Percentiles rank a stretch among this genome's conserved stretches.
Conservation (phyloP, 1,140 invertebrate species). For the Papilio glaucus region DNA sequence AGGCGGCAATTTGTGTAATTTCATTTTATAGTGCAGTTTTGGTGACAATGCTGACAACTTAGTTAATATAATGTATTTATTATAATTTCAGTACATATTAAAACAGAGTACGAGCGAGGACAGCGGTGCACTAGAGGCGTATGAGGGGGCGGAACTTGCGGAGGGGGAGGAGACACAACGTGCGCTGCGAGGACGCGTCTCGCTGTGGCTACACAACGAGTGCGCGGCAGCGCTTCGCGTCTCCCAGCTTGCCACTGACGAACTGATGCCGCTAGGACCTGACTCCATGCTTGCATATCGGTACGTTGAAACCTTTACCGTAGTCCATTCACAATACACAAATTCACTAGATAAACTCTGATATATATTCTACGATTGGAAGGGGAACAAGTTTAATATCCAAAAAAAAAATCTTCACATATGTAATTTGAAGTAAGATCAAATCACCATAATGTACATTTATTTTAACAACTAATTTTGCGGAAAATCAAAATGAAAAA, state of each 20-base stretch:
- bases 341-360: too few species aligned
- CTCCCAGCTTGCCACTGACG: constrained; percentile 6
- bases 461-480: too few species aligned
- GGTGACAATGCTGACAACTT: too few species aligned
- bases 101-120: background rate
- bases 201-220: constrained; percentile 8
- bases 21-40: too few species aligned
- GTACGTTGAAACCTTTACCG: background rate
- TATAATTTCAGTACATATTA: background rate
- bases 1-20: too few species aligned
- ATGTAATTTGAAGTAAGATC: too few species aligned
- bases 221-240: constrained; percentile 3
- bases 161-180: constrained; percentile 4
- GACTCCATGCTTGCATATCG: constrained; percentile 1
- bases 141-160: background rate
- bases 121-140: background rate
- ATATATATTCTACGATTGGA: too few species aligned
- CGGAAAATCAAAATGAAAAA: too few species aligned
- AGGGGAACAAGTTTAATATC: too few species aligned
- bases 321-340: background rate
- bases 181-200: background rate
- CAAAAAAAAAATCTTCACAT: too few species aligned
- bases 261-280: background rate
- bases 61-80: too few species aligned
- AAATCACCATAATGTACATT: too few species aligned